These are phyloP conservation scores for Lagorchestes hirsutus DNA, from an alignment of 2,797 vertebrate genomes.

Conservation along the genomic window DNA sequence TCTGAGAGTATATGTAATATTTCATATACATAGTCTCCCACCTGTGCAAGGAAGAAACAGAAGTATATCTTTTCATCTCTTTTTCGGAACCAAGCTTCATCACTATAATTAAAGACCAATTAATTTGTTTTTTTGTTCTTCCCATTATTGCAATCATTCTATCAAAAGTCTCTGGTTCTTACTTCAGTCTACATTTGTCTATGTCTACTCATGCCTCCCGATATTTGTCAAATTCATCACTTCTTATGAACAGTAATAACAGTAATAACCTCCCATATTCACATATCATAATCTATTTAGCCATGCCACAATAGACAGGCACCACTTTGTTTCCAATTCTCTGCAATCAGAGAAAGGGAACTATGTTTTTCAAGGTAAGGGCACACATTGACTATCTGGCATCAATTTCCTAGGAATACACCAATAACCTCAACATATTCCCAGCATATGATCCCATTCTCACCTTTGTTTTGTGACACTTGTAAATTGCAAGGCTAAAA, in stretches of 20 bases:
- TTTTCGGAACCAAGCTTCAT: not conserved
- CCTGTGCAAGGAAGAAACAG: not conserved
- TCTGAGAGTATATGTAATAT: not conserved
- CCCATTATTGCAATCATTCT: not conserved
- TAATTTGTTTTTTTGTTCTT: not conserved
- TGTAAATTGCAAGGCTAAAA: constrained; percentile 12
- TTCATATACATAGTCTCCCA: not conserved
- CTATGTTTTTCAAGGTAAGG: not conserved
- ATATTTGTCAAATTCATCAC: not conserved
- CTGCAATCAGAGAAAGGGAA: not conserved
- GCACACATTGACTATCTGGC: not conserved
- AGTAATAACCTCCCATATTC: not conserved
- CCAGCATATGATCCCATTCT: not conserved
- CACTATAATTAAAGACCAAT: not conserved
- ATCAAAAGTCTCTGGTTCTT: not conserved
- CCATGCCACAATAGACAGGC: not conserved
- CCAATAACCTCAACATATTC: not conserved
- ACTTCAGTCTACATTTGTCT: not conserved
- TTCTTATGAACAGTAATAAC: not conserved
- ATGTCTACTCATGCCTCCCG: not conserved
- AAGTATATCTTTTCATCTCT: not conserved
- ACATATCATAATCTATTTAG: not conserved
- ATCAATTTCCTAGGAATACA: not conserved
- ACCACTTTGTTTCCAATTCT: not conserved
- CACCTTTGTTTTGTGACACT: not conserved